Conservation (phyloP, 2,113 vertebrate genomes). For the Corythoichthys haematopterus region DNA sequence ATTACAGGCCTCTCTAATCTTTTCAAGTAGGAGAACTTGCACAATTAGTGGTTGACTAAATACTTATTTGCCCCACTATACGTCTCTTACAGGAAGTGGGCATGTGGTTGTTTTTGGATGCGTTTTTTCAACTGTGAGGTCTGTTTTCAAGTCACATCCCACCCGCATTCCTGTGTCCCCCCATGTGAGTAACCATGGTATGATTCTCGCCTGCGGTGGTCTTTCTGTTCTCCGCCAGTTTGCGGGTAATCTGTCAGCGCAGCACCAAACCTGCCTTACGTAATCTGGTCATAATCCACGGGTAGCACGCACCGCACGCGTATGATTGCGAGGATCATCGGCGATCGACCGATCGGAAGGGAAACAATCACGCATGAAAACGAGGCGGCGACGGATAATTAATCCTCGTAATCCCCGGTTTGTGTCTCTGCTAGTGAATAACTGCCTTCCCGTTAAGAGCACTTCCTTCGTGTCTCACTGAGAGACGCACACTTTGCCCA, state of each 20-base stretch:
- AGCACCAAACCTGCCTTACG: slow-evolving; percentile 41
- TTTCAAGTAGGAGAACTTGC: too few relatives aligned
- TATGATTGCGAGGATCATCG: slow-evolving; percentile 32
- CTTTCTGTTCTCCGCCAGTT: slow-evolving; percentile 6
- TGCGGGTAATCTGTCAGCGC: slow-evolving; percentile 38
- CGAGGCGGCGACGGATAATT: slow-evolving; percentile 13
- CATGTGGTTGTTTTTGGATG: too few relatives aligned
- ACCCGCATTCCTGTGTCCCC: background rate
- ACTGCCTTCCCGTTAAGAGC: background rate
- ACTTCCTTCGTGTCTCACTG: background rate
- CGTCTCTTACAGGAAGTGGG: too few relatives aligned
- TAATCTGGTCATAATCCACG: slow-evolving; percentile 50
- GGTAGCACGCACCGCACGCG: slow-evolving; percentile 24
- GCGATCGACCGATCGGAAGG: background rate
- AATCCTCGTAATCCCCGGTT: slow-evolving; percentile 45
- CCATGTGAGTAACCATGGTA: slow-evolving; percentile 9
- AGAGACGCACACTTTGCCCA: background rate
- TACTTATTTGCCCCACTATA: too few relatives aligned
- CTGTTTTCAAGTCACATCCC: background rate
- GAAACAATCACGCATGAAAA: slow-evolving; percentile 24
- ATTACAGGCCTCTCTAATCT: too few relatives aligned
- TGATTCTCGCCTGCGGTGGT: background rate
- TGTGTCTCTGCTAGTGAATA: slow-evolving; percentile 12
- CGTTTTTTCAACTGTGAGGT: background rate
- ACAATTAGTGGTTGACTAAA: too few relatives aligned